Base-by-base conservation (phyloP, 2,888 invertebrate species). In the Encarsia formosa region DNA sequence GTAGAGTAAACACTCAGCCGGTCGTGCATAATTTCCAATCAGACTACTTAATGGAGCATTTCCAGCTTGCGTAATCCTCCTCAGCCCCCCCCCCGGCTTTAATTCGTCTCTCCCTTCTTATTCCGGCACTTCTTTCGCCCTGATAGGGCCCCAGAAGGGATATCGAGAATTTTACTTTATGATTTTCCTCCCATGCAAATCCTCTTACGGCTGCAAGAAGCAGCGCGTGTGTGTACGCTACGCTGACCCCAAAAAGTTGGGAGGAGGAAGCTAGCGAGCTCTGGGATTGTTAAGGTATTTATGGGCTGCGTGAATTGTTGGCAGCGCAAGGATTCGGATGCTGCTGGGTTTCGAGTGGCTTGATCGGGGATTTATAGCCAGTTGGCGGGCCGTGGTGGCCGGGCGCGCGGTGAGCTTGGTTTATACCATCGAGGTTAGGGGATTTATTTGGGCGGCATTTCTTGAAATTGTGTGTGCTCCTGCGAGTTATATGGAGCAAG, bases 31-130 rank as follows among this genome's bases (percentile, higher is more conserved):
- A 56, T 56, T 56, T 56, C 56, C 56, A 56, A 56, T 56, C 56
- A 56, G 52, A 56, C 56, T 56, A 56, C 52, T 52, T 52, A 56
- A 56, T 56, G 49, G 56, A 56, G 56, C 56, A 56, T 56, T 52
- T 42, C 42, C 49, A 52, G 56, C 56, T 52, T 52, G 49, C 52
- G 46, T 46, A 46, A 52, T 52, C 46, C 47, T 16, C 20, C 37
- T 18, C 31, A 19, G 26, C 29, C 23, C 24, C 19, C 46, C 19
- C 23, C n/a, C 41, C 26, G 38, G 48, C 44, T 20, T 44, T 40
- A 35, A 29, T 18, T 24, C 23, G 26, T 29, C 32, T 26, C 24
- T 22, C 8, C 15, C 16, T 18, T 20, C n/a, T 11, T 23, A 13
- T 5, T 11, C 13, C 24, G 34, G 42, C n/a, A 39, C 38, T 54